Percentiles rank a stretch among this genome's conserved stretches.
Evolutionary conservation across 1,140 invertebrate genomes (phyloP).

Genomic region (Trichomalopsis sarcophagae): DNA sequence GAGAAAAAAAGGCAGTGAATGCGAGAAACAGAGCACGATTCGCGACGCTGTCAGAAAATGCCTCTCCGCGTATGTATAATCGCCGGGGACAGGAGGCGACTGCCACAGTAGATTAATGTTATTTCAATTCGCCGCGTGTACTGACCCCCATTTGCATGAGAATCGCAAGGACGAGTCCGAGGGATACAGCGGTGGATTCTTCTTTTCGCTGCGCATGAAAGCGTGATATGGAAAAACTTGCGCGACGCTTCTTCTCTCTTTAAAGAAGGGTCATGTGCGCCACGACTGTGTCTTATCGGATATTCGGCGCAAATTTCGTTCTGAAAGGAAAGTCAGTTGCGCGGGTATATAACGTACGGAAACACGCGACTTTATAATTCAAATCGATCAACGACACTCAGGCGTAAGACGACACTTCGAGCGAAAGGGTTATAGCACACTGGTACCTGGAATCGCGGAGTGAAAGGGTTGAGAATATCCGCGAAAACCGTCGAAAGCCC

Average conservation of each 20-base stretch:
- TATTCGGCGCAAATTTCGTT: neutral
- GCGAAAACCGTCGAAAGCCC: neutral
- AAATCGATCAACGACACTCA: neutral
- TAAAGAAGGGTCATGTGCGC: neutral
- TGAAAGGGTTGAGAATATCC: slow-evolving; percentile 26
- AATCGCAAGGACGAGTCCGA: slow-evolving; percentile 50
- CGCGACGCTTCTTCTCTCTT: neutral
- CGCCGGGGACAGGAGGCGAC: slow-evolving; percentile 59
- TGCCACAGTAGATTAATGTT: slow-evolving; percentile 68
- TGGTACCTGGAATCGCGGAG: neutral
- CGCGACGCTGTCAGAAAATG: slow-evolving; percentile 21
- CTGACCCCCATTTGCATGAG: slow-evolving; percentile 68
- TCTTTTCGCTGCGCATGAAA: slow-evolving; percentile 4
- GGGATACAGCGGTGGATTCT: neutral
- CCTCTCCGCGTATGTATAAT: slow-evolving; percentile 53
- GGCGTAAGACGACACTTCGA: neutral
- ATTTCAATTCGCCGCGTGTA: slow-evolving; percentile 61
- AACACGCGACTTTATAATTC: neutral
- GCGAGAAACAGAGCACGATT: slow-evolving; percentile 16
- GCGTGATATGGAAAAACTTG: slow-evolving; percentile 28
- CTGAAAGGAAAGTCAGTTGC: neutral
- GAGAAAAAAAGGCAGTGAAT: neutral
- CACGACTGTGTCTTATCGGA: no score
- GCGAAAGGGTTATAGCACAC: neutral
- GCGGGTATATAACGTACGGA: neutral